Base-by-base conservation (phyloP, 2,888 invertebrate species). In the Platycheirus rosarum region DNA sequence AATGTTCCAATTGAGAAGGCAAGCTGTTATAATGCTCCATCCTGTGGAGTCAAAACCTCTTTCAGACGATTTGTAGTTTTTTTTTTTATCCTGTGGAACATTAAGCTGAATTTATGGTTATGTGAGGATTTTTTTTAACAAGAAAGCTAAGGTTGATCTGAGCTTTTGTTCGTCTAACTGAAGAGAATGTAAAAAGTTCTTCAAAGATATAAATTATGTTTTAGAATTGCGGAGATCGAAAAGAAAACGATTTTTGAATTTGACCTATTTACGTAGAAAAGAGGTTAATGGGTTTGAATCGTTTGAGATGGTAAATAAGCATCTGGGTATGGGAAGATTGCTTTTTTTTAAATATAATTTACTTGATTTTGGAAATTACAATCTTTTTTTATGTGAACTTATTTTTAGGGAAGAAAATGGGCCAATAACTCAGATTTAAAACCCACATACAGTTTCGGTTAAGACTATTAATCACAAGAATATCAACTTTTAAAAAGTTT, bases 81-180 rank as follows among this genome's bases (percentile, higher is more conserved):
- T 77, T 49, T 57, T 46, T 66, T 76, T 80, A 8, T 32, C 8
- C 48, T 65, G 70, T 65, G 75, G 60, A 65, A 51, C 80, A 80
- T 80, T 76, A 76, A 80, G 46, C 37, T 60, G 26, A 71, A 80
- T 80, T 80, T 80, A 80, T 76, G 60, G 70, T 62, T 70, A 71
- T 53, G 76, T 70, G 60, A 71, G 76, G 70, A 48, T 80, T 23
- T 40, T n/a, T 0, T 16, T 11, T 16, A 3, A 16, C 5, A n/a
- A 26, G 13, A 16, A 29, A 60, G 29, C 7, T 44, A 11, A 29
- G 16, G 42, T 29, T 60, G n/a, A 60, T 42, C 16, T 29, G 16
- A 29, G 16, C 1, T 40, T 9, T 13, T 23, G 14, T 55, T 40
- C 40, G 20, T 9, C 14, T 55, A 11, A 40, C 6, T 55, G 4